Evolutionary conservation across 2,113 vertebrate genomes (phyloP).

Genomic region (Rhea americana): DNA sequence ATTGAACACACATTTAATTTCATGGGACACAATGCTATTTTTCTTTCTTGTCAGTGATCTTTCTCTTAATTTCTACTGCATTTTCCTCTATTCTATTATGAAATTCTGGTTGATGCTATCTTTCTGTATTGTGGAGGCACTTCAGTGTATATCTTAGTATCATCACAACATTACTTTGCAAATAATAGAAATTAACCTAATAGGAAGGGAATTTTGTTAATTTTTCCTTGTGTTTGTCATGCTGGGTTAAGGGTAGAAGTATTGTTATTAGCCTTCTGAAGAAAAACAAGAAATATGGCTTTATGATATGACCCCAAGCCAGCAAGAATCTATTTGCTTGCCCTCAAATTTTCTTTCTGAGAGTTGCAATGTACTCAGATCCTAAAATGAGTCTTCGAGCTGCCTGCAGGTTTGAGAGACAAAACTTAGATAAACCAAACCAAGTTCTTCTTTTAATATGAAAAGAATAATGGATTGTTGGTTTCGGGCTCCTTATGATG

Average conservation of each 20-base stretch:
- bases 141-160: background rate
- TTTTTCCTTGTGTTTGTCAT: background rate
- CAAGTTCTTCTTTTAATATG: background rate
- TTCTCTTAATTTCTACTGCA: background rate
- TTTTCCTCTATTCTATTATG: background rate
- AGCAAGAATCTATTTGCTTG: background rate
- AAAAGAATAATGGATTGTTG: background rate
- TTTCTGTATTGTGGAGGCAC: background rate
- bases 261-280: background rate
- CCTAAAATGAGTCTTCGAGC: background rate
- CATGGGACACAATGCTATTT: background rate
- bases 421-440: background rate
- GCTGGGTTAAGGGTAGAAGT: background rate
- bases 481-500: background rate
- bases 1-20: background rate
- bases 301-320: background rate
- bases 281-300: background rate
- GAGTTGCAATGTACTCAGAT: background rate
- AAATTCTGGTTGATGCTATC: background rate
- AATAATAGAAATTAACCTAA: background rate
- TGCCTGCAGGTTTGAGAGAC: background rate
- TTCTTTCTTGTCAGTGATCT: background rate
- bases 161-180: background rate
- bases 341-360: background rate
- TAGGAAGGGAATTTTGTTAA: background rate